These are phyloP conservation scores for Micropoecilia bifurca DNA, from an alignment of 2,797 vertebrate genomes.

Conservation along the genomic window DNA sequence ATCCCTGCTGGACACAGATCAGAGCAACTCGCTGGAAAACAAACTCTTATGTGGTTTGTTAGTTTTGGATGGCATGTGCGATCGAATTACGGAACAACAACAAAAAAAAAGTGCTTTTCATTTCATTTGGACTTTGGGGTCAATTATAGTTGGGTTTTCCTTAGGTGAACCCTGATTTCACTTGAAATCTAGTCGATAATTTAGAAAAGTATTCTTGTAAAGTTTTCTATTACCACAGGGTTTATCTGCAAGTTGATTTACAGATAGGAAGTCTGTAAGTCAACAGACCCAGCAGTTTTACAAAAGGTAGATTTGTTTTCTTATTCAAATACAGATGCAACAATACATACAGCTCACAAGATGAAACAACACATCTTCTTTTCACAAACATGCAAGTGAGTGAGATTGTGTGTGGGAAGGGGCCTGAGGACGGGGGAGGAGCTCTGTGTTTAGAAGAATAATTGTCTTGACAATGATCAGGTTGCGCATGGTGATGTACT, in stretches of 20 bases:
- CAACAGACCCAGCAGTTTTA: not conserved
- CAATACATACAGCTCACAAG: not conserved
- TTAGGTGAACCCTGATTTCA: not conserved
- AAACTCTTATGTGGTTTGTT: constrained; percentile 27
- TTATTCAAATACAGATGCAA: not conserved
- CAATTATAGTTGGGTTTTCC: not conserved
- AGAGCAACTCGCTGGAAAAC: constrained; percentile 45
- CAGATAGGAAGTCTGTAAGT: too few species aligned
- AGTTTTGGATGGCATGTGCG: constrained; percentile 26
- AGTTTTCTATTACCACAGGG: not conserved
- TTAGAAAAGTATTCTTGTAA: not conserved
- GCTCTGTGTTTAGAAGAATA: not conserved
- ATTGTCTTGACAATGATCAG: not conserved
- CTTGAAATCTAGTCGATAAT: not conserved
- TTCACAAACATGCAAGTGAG: not conserved
- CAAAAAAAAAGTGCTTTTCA: not conserved
- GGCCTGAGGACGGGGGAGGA: not conserved
- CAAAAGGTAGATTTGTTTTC: not conserved
- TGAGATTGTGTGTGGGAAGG: too few species aligned
- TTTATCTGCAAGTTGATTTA: not conserved
- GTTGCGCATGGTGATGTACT: not conserved
- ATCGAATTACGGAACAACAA: not conserved
- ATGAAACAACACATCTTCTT: not conserved
- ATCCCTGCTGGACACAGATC: constrained; percentile 58
- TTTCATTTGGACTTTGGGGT: not conserved